Percentiles rank a stretch among this genome's conserved stretches.
These are phyloP conservation scores for Microcebus murinus DNA, from an alignment of 2,113 vertebrate genomes.

Conservation along the genomic window DNA sequence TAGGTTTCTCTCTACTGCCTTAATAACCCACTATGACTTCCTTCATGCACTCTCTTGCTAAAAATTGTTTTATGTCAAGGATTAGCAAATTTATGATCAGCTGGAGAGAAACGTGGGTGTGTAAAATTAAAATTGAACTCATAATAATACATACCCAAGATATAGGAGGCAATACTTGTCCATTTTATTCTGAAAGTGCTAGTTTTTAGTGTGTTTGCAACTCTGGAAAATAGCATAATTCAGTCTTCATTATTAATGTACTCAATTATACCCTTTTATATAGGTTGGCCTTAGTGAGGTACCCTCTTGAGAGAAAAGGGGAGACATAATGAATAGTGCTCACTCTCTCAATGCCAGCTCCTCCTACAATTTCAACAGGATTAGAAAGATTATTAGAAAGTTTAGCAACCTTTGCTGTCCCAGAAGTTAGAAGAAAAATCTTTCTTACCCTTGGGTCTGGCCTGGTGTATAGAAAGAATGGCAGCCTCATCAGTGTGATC, in stretches of 20 bases:
- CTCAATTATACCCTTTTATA: conserved; percentile 48
- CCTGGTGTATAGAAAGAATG: background rate
- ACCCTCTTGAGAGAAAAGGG: conserved; percentile 15
- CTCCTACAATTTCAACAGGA: background rate
- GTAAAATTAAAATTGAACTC: conserved; percentile 59
- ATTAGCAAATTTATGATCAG: conserved; percentile 66
- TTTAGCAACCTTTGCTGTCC: background rate
- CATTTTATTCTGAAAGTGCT: conserved; percentile 60
- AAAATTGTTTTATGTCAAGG: conserved; percentile 65
- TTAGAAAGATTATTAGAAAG: background rate
- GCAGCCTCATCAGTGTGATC: background rate
- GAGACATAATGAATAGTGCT: background rate
- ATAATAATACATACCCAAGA: conserved; percentile 52
- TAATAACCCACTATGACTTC: conserved; percentile 58
- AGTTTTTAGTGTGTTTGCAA: conserved; percentile 50
- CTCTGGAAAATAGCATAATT: conserved; percentile 36
- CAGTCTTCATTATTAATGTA: conserved; percentile 58
- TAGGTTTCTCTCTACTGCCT: conserved; percentile 67
- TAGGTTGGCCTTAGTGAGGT: background rate
- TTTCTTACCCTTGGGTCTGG: background rate
- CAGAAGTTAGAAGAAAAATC: conserved; percentile 5
- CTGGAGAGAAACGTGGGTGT: conserved; percentile 32
- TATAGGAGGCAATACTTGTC: background rate
- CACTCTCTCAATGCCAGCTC: background rate
- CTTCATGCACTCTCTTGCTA: conserved; percentile 43